Evolutionary conservation across 1,140 invertebrate species (phyloP).

Genomic region (Tribolium madens): DNA sequence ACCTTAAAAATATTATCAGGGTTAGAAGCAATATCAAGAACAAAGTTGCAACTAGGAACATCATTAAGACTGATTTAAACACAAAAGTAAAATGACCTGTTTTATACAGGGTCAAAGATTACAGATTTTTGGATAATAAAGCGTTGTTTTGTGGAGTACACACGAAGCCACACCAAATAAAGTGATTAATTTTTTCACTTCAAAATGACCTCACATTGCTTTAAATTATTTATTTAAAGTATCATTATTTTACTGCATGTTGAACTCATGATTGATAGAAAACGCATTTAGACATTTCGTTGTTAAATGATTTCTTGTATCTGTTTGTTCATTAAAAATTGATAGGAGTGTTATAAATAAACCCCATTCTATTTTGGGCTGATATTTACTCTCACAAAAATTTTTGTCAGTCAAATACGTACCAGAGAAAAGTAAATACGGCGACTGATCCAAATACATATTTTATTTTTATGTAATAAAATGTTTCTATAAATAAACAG

Average conservation of each 20-base stretch:
- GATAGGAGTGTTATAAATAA: slow-evolving; percentile 22
- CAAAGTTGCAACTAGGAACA: slow-evolving; percentile 15
- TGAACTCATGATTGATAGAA: slow-evolving; percentile 24
- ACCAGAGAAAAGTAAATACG: no score
- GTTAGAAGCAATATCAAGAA: background rate
- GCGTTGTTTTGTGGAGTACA: background rate
- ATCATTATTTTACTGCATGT: slow-evolving; percentile 19
- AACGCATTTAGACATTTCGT: slow-evolving; percentile 3
- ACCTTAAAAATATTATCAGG: slow-evolving; percentile 1
- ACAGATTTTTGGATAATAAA: slow-evolving; percentile 24
- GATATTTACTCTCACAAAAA: background rate
- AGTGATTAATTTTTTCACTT: slow-evolving; percentile 16
- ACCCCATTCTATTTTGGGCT: background rate
- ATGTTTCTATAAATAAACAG: background rate
- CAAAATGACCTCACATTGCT: background rate
- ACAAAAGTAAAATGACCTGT: slow-evolving; percentile 15
- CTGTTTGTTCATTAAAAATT: background rate
- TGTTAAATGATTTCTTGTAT: slow-evolving; percentile 15
- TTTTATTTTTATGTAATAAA: background rate
- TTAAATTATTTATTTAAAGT: background rate
- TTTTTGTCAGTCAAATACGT: background rate
- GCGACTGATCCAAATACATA: no score
- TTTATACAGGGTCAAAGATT: background rate
- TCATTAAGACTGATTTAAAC: slow-evolving; percentile 16
- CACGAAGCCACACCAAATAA: background rate